Evolutionary conservation across 64 coral and sea anemone species (phyloP), one percentile per base, ranked within the genome.

Genomic region (Acropora yongei): DNA sequence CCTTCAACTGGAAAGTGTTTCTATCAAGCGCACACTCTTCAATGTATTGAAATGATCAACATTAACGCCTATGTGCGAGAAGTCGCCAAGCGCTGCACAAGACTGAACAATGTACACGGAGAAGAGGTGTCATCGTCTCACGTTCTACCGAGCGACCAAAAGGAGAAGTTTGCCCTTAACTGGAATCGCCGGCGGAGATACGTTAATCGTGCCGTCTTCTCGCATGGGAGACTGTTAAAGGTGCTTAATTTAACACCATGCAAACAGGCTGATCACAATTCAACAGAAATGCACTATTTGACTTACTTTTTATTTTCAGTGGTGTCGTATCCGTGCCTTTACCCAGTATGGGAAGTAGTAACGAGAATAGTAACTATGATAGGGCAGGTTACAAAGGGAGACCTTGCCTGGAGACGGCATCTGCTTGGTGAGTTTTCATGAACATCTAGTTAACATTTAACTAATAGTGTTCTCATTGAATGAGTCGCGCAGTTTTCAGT

Each of bases 321-420:
- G 5, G 6, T 55, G 10, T 55, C 60, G 13, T 63, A 14, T 13
- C 2, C 16, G 39, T 71, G 19, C 9, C 5, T 9, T 55, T 48
- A 0, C 16, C n/a, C 46, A 18, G 7, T 48, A 48, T 85, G 65
- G 82, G 72, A 30, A 48, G 65, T 72, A 18, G 18, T 6, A 44
- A 82, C 45, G 57, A 72, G 18, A 71, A 49, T 71, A 41, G 5
- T 85, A 60, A 6, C 65, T 17, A 63, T 16, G 16, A 10, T n/a
- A 85, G 82, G 82, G 48, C 63, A 47, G 82, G 82, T 85, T 85
- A 85, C 82, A 71, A 5, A 85, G 82, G 67, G 65, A 69, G 44
- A 67, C 49, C 8, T 58, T 11, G 46, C 47, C 68, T 49, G 2
- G 3, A 47, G 44, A 8, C 5, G 13, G 17, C 44, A 85, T 71